Conservation (phyloP, 2,113 vertebrate species). For the Glaucidium brasilianum region DNA sequence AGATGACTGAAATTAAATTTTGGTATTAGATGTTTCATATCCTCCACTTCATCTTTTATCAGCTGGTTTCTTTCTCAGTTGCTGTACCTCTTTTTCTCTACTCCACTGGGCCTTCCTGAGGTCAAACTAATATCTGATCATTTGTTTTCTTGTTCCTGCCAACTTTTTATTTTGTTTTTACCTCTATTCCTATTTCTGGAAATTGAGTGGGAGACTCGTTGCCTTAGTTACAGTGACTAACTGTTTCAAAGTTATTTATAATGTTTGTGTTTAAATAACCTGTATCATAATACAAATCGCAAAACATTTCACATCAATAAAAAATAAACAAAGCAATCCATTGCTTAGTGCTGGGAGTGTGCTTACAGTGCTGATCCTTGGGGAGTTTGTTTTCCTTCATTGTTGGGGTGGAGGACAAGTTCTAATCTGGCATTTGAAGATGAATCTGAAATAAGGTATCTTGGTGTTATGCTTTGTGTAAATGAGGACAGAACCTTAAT, state of each 20-base stretch:
- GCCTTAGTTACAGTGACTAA: slow-evolving; percentile 62
- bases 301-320: background rate
- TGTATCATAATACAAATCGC: background rate
- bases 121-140: background rate
- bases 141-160: slow-evolving; percentile 18
- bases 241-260: slow-evolving; percentile 55
- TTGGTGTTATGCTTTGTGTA: background rate
- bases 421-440: background rate
- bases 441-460: background rate
- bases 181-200: slow-evolving; percentile 56
- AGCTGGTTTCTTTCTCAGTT: background rate
- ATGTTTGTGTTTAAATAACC: slow-evolving; percentile 44
- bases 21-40: background rate
- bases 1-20: background rate
- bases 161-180: slow-evolving; percentile 40
- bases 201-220: slow-evolving; percentile 57
- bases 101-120: background rate
- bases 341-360: background rate
- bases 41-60: background rate
- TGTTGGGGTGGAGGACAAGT: background rate
- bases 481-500: background rate
- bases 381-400: background rate
- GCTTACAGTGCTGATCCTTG: background rate
- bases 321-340: background rate
- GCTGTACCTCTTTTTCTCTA: background rate